phyloP scores from a whole-genome alignment of 2,888 invertebrate genomes.

The Gari tellinella region DNA sequence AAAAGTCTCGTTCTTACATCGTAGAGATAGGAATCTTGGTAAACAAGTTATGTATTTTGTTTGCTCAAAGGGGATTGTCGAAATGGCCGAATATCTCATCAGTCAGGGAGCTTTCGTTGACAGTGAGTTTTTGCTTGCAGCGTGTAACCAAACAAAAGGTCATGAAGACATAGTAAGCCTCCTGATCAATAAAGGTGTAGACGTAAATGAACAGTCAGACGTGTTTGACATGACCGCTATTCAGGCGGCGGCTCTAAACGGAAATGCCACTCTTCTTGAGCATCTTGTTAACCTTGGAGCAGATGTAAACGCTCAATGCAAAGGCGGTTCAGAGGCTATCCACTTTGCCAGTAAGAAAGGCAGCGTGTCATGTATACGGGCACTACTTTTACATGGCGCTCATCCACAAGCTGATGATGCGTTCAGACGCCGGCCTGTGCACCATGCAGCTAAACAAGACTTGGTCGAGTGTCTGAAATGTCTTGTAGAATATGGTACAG shows the following conservation, averaged over 20 bases:
- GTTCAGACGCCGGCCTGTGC: conserved; percentile 10
- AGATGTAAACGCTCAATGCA: not conserved
- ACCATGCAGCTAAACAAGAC: conserved; percentile 10
- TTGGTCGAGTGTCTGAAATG: conserved; percentile 9
- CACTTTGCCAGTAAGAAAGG: conserved; percentile 12
- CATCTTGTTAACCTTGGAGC: conserved; percentile 9
- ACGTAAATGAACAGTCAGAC: conserved; percentile 14
- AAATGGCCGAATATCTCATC: conserved; percentile 3
- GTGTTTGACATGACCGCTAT: not conserved
- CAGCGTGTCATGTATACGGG: not conserved
- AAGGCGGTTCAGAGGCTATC: not conserved
- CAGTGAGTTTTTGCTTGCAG: conserved; percentile 3
- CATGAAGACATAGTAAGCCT: conserved; percentile 10
- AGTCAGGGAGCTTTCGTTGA: not conserved
- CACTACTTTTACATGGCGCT: conserved; percentile 9
- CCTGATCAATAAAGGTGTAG: conserved; percentile 7
- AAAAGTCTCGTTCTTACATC: not conserved
- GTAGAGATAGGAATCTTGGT: conserved; percentile 13
- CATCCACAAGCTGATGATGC: conserved; percentile 1
- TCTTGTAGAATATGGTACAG: conserved; percentile 6
- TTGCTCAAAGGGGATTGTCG: conserved; percentile 1
- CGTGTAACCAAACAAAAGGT: conserved; percentile 3
- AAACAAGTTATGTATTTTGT: conserved; percentile 12
- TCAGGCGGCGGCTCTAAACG: conserved; percentile 16
- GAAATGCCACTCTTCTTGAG: conserved; percentile 7